Conservation (phyloP, 1,140 invertebrate species). For the Drosophila elegans region DNA sequence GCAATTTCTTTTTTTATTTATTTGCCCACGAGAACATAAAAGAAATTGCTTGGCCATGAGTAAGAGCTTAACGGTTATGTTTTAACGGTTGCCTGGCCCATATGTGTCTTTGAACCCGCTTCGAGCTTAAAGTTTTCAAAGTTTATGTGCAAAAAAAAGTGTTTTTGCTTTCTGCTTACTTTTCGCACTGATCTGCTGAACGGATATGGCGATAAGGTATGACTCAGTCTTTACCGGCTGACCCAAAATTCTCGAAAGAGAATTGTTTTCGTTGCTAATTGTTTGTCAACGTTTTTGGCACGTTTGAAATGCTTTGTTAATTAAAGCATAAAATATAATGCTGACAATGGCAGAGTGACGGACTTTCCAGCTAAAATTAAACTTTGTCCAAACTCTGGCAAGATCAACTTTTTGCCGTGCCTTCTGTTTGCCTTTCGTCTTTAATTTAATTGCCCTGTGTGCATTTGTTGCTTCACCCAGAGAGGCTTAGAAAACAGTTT, state of each 20-base stretch:
- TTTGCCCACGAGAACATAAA: slow-evolving; percentile 15
- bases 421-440: slow-evolving; percentile 38
- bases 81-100: slow-evolving; percentile 39
- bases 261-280: slow-evolving; percentile 29
- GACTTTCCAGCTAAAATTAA: slow-evolving; percentile 29
- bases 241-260: slow-evolving; percentile 24
- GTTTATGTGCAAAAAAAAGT: slow-evolving; percentile 10
- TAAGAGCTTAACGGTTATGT: slow-evolving; percentile 37
- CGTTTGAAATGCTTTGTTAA: slow-evolving; percentile 48
- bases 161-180: slow-evolving; percentile 18
- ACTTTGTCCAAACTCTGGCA: slow-evolving; percentile 18
- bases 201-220: slow-evolving; percentile 22
- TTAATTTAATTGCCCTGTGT: slow-evolving; percentile 45
- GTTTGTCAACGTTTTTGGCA: slow-evolving; percentile 39
- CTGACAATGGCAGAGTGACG: slow-evolving; percentile 33
- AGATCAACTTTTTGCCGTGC: slow-evolving; percentile 18
- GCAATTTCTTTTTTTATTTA: slow-evolving; percentile 23
- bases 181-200: slow-evolving; percentile 46
- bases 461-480: slow-evolving; percentile 15
- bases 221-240: slow-evolving; percentile 42
- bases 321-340: slow-evolving; percentile 46
- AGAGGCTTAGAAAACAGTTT: slow-evolving; percentile 43
- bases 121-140: slow-evolving; percentile 20
- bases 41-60: slow-evolving; percentile 48
- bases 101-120: slow-evolving; percentile 60